phyloP scores from a whole-genome alignment of 2,888 invertebrate genomes.

The Cephonodes hylas region DNA sequence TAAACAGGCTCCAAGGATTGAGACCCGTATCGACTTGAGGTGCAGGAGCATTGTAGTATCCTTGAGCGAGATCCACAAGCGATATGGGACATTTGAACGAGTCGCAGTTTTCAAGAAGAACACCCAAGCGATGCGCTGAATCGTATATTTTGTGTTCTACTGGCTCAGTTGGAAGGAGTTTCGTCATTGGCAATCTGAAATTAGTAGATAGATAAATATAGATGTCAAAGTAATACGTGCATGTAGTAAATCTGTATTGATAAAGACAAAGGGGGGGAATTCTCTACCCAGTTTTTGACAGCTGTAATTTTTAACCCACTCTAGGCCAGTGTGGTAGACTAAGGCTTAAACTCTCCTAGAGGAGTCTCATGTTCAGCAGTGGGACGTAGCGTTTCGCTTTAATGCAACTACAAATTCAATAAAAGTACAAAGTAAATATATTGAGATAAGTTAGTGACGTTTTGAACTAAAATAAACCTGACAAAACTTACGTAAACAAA shows the following conservation, averaged over 20 bases:
- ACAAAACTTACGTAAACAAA: constrained; percentile 83
- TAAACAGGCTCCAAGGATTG: constrained; percentile 66
- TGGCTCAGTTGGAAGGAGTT: constrained; percentile 83
- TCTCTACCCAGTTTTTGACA: no score
- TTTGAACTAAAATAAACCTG: neutral
- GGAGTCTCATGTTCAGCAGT: no score
- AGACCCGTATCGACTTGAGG: constrained; percentile 46
- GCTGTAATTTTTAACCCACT: no score
- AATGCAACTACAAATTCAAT: neutral
- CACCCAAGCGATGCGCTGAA: constrained; percentile 79
- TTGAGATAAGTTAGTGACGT: neutral
- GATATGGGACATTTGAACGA: constrained; percentile 86
- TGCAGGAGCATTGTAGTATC: constrained; percentile 75
- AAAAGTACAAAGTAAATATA: neutral
- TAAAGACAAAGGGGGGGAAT: no score
- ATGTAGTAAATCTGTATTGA: no score
- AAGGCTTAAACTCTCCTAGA: no score
- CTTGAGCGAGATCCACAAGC: constrained; percentile 85
- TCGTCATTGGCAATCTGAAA: constrained; percentile 84
- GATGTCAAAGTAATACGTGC: no score
- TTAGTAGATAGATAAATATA: neutral
- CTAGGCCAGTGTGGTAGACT: no score
- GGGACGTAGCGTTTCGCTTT: no score
- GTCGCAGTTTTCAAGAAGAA: constrained; percentile 75
- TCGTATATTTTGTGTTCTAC: constrained; percentile 84